Base-by-base conservation (phyloP, 2,797 vertebrate species). In the Tamandua tetradactyla region DNA sequence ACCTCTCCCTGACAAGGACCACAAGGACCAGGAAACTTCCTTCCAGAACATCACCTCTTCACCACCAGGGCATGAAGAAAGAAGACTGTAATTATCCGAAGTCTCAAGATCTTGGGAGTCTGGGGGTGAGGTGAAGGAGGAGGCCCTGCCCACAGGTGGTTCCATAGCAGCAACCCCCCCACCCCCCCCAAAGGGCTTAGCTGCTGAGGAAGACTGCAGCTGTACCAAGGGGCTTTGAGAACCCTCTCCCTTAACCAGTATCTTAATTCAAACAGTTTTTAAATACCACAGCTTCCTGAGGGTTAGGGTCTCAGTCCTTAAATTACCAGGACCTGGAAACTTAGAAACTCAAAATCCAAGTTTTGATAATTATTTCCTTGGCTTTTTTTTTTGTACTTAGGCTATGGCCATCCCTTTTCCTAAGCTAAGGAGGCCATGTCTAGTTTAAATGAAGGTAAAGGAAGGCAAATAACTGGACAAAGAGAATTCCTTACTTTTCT, bases 251-350 rank as follows among this genome's bases (percentile, higher is more conserved):
- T 10, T 72, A 79, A 80, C 25, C 10, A 40, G 1, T 11, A 62
- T 37, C 35, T 83, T 44, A 91, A 76, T 37, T 94, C 55, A 91
- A 44, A 72, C 80, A 69, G 79, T 62, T 87, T 57, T 87, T 42
- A 93, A 93, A 93, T 59, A 96, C 35, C 13, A 15, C 42, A 76
- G 47, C 37, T 78, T 80, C 52, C 87, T 72, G 55, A 94, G 61
- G 44, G 78, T 37, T 30, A 23, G 40, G 35, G 57, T 85, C 74
- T 89, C 76, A 22, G 64, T 8, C 32, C 35, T 71, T 79, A 35
- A 59, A 62, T 8, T 71, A 20, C 52, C 89, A 80, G 47, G n/a
- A 64, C 44, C 49, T 47, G 23, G 42, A 49, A 81, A 11, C 82
- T 61, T 35, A 12, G 74, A 84, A 74, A 84, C 9, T 47, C 66